Base-by-base conservation (phyloP, 2,888 invertebrate species). In the Exephanes ischioxanthus region DNA sequence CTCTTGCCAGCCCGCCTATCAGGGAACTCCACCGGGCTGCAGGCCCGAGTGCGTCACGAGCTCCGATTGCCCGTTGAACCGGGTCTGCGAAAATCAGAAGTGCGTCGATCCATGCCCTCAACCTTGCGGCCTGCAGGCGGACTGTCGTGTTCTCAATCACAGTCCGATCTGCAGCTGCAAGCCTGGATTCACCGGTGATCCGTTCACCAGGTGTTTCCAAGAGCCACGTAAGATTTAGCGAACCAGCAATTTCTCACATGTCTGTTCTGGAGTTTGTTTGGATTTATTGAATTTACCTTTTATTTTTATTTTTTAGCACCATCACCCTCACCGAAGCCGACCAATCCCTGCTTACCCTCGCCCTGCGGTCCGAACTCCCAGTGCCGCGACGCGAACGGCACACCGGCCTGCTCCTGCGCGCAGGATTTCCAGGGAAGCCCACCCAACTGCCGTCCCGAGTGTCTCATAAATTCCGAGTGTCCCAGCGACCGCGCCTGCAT, bases 51-150 rank as follows among this genome's bases (percentile, higher is more conserved):
- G 98, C 94, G 95, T 97, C 1, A 93, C 97, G 5, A 97, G 97
- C 92, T 95, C 96, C 0, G 97, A 98, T 91, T 98, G 98, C 93
- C 94, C 96, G 2, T 94, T 95, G 71, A 96, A 96, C 90, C 96
- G 96, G 91, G 96, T 97, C 26, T 98, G 98, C 91, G 94, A 97
- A 45, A 95, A 96, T 88, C 96, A 96, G 82, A 97, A 97, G 94
- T 98, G 98, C 91, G 94, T 95, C n/a, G 96, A 98, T 94, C 97
- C 98, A 16, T 98, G 98, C 90, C 95, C 95, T 19, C 96, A 96
- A 88, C 97, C 96, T 90, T 98, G 98, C 92, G 98, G 97, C 19
- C 94, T 95, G 75, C 96, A 96, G 91, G 96, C 97, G 1, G 95
- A 96, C 83, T 98, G 98, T 91, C 96, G 96, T 90, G 97, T 97